Evolutionary conservation across 2,888 invertebrate species (phyloP).

Genomic region (Theretra japonica): DNA sequence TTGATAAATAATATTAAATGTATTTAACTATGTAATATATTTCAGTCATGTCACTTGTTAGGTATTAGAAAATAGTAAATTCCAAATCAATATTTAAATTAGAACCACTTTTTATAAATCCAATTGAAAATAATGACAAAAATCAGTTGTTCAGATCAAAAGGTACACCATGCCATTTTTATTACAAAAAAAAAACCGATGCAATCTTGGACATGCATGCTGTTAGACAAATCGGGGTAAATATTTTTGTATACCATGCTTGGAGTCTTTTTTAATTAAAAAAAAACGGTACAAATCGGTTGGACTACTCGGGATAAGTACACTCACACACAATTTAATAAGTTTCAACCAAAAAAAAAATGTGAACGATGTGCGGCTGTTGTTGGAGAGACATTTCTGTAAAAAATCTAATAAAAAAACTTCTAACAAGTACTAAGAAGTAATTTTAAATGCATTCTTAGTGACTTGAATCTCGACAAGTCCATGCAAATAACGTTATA

Average conservation of each 20-base stretch:
- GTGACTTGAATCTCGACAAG: too few species aligned
- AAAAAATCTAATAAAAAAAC: not conserved
- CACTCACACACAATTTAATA: slow-evolving; percentile 33
- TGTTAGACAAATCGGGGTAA: slow-evolving; percentile 4
- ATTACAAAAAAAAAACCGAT: not conserved
- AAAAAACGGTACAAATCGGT: slow-evolving; percentile 21
- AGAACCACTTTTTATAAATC: too few species aligned
- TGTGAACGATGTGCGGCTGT: slow-evolving; percentile 37
- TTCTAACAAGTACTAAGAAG: not conserved
- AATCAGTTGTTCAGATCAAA: too few species aligned
- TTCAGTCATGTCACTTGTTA: too few species aligned
- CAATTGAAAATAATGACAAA: too few species aligned
- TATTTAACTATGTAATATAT: too few species aligned
- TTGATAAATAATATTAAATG: too few species aligned
- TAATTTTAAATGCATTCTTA: not conserved
- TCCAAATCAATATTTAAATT: too few species aligned
- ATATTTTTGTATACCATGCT: slow-evolving; percentile 7
- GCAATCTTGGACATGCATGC: slow-evolving; percentile 18
- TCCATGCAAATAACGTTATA: not conserved
- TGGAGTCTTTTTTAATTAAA: not conserved
- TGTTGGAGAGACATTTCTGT: slow-evolving; percentile 27
- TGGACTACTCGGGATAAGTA: slow-evolving; percentile 24
- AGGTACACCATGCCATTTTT: not conserved
- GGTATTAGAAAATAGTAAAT: too few species aligned
- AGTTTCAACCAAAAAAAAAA: slow-evolving; percentile 38